A percentile compares a stretch with the other conserved stretches of the same genome.
phyloP scores from a whole-genome alignment of 2,113 vertebrate species.

The Alouatta palliata region DNA sequence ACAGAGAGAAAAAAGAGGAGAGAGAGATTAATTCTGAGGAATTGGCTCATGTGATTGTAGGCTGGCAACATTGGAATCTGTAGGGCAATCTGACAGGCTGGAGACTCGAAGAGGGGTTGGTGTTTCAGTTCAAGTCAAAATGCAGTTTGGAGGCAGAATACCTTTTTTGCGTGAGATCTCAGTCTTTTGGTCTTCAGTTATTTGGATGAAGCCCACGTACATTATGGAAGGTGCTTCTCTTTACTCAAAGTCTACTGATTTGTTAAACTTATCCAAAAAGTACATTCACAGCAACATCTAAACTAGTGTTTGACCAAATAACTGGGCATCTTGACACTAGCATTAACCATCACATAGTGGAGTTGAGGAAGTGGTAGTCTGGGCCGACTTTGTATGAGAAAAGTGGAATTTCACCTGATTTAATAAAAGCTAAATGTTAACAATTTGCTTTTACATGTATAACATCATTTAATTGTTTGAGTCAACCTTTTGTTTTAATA shows the following conservation, averaged over 20 bases:
- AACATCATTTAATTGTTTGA: background rate
- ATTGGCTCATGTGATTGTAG: background rate
- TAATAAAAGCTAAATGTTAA: background rate
- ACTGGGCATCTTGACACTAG: background rate
- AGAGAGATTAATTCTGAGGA: background rate
- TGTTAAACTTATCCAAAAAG: background rate
- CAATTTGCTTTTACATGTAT: background rate
- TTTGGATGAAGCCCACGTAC: background rate
- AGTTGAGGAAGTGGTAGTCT: background rate
- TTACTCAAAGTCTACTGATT: background rate
- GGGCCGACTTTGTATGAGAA: background rate
- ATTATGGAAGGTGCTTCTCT: background rate
- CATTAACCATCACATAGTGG: background rate
- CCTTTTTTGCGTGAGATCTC: background rate
- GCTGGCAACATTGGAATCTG: background rate
- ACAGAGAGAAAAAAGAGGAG: background rate
- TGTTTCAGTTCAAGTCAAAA: background rate
- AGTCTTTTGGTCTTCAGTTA: background rate
- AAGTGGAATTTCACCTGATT: slow-evolving; percentile 3
- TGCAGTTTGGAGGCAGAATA: background rate
- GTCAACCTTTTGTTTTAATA: background rate
- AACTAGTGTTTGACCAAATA: background rate
- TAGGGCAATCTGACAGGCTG: background rate
- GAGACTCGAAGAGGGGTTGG: background rate
- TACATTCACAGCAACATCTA: background rate